Conservation (phyloP, 2,113 vertebrate genomes). For the Empidonax alnorum region DNA sequence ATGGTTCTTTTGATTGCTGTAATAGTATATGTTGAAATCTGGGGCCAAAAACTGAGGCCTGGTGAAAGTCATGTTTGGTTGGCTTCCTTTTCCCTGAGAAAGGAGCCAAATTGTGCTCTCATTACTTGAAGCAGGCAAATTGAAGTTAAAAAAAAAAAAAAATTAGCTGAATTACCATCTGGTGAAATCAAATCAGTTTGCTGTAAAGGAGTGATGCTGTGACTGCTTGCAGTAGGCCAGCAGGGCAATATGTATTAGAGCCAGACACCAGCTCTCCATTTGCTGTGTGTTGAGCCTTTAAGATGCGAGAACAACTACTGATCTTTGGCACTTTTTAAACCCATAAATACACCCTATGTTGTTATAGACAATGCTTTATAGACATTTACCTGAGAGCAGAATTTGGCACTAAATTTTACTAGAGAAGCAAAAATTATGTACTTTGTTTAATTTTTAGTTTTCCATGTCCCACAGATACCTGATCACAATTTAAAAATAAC, state of each 20-base stretch:
- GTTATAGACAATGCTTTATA: background rate
- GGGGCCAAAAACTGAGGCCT: constrained; percentile 11
- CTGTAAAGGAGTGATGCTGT: background rate
- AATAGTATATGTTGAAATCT: constrained; percentile 47
- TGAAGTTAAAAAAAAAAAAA: background rate
- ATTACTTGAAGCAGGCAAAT: background rate
- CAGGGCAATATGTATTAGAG: fast-evolving
- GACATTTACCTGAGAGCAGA: constrained; percentile 45
- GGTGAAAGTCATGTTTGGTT: constrained; percentile 34
- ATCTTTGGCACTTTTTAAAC: background rate
- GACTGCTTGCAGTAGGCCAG: background rate
- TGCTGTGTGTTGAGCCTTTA: background rate
- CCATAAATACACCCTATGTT: background rate
- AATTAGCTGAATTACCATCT: background rate
- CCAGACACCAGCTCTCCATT: background rate
- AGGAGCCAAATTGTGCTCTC: constrained; percentile 64
- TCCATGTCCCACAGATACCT: constrained; percentile 49
- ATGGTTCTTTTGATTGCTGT: constrained; percentile 42
- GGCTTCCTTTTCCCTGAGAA: constrained; percentile 1
- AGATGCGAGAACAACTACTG: background rate
- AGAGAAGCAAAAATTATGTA: constrained; percentile 33
- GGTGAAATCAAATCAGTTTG: background rate
- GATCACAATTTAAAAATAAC: constrained; percentile 48
- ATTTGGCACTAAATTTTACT: constrained; percentile 31
- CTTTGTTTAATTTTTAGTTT: constrained; percentile 36